Evolutionary conservation across 2,113 vertebrate genomes (phyloP).

Genomic region (Maccullochella peelii): DNA sequence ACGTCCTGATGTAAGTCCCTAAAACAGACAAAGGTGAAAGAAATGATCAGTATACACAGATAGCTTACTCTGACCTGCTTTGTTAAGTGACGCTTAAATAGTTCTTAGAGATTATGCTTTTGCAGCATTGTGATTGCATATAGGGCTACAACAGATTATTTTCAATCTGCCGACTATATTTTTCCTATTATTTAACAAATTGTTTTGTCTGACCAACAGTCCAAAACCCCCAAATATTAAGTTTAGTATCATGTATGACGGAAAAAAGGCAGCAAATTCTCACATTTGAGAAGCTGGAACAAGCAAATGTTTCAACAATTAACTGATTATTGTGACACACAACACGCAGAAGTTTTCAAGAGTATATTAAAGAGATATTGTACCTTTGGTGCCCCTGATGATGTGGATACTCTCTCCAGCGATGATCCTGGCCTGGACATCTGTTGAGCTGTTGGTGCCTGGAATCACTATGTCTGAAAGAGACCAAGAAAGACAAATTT

Average conservation of each 20-base stretch:
- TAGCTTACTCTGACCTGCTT: neutral
- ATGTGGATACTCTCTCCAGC: conserved; percentile 96
- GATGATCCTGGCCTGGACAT: conserved; percentile 92
- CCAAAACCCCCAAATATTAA: neutral
- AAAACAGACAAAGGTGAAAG: conserved; percentile 17
- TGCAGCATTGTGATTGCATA: neutral
- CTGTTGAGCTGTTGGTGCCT: conserved; percentile 91
- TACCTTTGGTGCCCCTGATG: conserved; percentile 96
- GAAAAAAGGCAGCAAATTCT: neutral
- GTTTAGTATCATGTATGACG: neutral
- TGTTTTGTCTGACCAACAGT: neutral
- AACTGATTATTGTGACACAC: neutral
- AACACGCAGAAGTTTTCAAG: neutral
- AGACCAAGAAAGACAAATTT: neutral
- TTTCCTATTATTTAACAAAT: neutral
- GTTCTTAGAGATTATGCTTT: neutral
- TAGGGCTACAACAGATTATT: neutral
- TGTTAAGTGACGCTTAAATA: neutral
- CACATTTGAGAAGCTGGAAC: neutral
- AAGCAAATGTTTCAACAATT: neutral
- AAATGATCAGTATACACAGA: neutral
- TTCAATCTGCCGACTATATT: neutral
- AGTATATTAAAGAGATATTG: neutral
- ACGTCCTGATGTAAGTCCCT: conserved; percentile 97
- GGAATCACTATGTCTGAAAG: conserved; percentile 95